These are phyloP conservation scores for Nipponacmea schrenckii DNA, from an alignment of 2,888 invertebrate genomes.

Conservation along the genomic window DNA sequence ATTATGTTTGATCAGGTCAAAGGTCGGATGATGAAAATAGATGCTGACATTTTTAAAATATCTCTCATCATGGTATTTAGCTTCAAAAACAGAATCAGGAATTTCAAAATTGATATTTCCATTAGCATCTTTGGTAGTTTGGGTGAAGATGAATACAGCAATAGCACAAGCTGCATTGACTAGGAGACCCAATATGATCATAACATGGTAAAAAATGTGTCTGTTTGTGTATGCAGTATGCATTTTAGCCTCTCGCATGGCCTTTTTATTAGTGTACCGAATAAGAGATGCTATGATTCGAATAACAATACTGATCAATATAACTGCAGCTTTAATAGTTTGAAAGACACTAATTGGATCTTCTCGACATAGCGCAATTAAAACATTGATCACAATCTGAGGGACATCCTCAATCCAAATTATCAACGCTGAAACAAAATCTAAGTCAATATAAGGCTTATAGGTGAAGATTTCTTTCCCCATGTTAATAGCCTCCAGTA, in stretches of 20 bases:
- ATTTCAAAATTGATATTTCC: conserved; percentile 50
- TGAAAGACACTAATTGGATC: conserved; percentile 53
- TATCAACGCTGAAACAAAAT: conserved; percentile 39
- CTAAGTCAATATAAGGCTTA: conserved; percentile 36
- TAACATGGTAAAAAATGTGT: conserved; percentile 44
- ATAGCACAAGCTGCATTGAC: conserved; percentile 43
- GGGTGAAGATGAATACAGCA: conserved; percentile 52
- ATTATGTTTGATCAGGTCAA: conserved; percentile 31
- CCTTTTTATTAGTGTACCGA: conserved; percentile 40
- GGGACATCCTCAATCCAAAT: conserved; percentile 49
- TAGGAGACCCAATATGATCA: conserved; percentile 51
- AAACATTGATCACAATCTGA: conserved; percentile 38
- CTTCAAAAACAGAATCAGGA: conserved; percentile 44
- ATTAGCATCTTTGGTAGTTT: conserved; percentile 46
- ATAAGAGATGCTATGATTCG: conserved; percentile 41
- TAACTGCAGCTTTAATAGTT: conserved; percentile 43
- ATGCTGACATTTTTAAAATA: conserved; percentile 56
- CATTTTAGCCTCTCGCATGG: conserved; percentile 23
- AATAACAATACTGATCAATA: conserved; percentile 46
- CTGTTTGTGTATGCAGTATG: conserved; percentile 34
- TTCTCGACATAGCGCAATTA: conserved; percentile 47
- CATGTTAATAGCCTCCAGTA: conserved; percentile 34
- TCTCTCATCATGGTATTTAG: conserved; percentile 47
- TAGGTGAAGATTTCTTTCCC: conserved; percentile 33
- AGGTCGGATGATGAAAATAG: conserved; percentile 46